Base-by-base conservation (phyloP, 1,140 invertebrate genomes). In the Sycophaga agraensis region DNA sequence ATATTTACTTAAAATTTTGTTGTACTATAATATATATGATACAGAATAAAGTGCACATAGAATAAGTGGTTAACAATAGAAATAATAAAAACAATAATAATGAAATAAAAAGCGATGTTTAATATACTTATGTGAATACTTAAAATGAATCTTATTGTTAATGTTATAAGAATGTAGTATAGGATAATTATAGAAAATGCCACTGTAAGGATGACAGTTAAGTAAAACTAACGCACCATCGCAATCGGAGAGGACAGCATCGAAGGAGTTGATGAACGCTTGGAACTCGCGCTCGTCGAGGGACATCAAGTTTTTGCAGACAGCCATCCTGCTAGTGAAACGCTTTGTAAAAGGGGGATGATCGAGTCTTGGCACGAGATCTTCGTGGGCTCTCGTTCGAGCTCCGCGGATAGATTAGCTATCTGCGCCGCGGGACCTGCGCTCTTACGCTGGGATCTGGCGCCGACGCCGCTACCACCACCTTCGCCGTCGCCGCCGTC, bases 241-340 rank as follows among this genome's bases (percentile, higher is more conserved):
- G 77, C 91, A 94, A 73, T 94, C 91, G 22, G 88, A 87, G 55
- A 94, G 75, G 55, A 94, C 86, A 21, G 87, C 88, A 73, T 94
- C 91, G 68, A 93, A 89, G 5, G 87, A 87, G 69, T 87, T 78
- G 1, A 93, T 69, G 79, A 91, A 91, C 40, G 83, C 75, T 40
- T 80, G 76, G 21, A 89, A 70, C 68, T 88, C 82, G 21, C 84
- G 76, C 57, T 80, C 62, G 16, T 46, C 50, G 0, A 82, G 58
- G 6, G 66, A 55, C 46, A 74, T 73, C n/a, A 82, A 42, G 54
- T 78, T 68, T 7, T 11, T 56, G 51, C 59, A 43, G 24, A 8
- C 1, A n/a, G 31, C 51, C 51, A 55, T 22, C 34, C 45, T 50
- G 16, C 17, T n/a, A n/a, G n/a, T n/a, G n/a, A n/a, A n/a, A n/a